These are phyloP conservation scores for Acrocephalus arundinaceus DNA, from an alignment of 2,113 vertebrate genomes.

Conservation along the genomic window DNA sequence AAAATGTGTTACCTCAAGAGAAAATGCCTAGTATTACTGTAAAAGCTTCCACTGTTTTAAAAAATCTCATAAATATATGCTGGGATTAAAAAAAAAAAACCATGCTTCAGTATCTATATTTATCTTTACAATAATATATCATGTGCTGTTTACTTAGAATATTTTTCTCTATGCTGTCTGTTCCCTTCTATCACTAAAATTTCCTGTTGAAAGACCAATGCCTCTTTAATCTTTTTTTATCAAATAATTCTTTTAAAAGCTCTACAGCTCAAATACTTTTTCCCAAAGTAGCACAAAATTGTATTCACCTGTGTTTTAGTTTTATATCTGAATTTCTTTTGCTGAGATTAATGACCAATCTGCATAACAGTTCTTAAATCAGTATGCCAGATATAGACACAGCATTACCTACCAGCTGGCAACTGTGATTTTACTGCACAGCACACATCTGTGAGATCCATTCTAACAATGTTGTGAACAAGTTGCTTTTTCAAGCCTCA, in stretches of 20 bases:
- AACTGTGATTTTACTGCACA: not conserved
- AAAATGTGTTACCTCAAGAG: not conserved
- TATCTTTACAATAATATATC: not conserved
- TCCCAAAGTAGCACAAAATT: not conserved
- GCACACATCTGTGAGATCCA: not conserved
- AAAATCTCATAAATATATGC: not conserved
- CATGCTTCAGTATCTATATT: not conserved
- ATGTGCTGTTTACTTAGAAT: not conserved
- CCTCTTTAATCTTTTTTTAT: not conserved
- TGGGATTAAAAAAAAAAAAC: not conserved
- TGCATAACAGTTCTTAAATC: not conserved
- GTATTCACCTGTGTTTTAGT: not conserved
- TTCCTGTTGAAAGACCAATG: not conserved
- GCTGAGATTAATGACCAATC: not conserved
- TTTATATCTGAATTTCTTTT: not conserved
- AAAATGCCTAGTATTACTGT: not conserved
- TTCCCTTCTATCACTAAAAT: not conserved
- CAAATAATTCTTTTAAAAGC: not conserved
- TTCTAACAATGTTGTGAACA: not conserved
- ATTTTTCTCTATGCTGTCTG: not conserved
- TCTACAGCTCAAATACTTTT: not conserved
- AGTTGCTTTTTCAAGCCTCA: not conserved
- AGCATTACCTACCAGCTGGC: not conserved
- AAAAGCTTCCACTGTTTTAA: not conserved
- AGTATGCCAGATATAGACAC: not conserved